phyloP scores from a whole-genome alignment of 1,140 invertebrate species.

The Ceratosolen solmsi region DNA sequence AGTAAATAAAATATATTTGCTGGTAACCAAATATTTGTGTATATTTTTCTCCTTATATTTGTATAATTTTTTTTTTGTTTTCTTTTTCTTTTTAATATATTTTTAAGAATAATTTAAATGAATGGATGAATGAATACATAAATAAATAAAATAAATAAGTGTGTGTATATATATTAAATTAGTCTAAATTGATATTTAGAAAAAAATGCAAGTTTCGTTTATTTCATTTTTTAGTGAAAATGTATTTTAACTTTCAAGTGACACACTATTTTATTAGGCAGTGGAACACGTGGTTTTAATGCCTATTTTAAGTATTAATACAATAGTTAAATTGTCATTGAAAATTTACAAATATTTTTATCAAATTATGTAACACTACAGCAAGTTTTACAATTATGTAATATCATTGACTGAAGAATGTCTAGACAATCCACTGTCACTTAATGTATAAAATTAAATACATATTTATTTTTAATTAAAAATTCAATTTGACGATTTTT shows the following conservation, averaged over 20 bases:
- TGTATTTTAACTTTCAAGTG: not conserved
- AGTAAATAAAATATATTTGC: conserved; percentile 50
- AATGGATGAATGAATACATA: too few species aligned
- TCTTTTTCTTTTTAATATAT: not conserved
- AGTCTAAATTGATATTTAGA: not conserved
- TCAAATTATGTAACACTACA: not conserved
- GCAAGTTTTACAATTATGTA: conserved; percentile 2
- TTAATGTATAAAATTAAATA: conserved; percentile 2
- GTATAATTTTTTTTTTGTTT: not conserved
- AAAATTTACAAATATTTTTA: conserved; percentile 14
- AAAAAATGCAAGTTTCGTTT: not conserved
- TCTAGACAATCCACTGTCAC: not conserved
- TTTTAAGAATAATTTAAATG: not conserved
- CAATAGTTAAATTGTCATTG: not conserved
- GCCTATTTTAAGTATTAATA: not conserved
- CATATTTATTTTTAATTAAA: not conserved
- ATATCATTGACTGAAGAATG: not conserved
- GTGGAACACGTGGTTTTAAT: not conserved
- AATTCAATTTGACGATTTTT: not conserved
- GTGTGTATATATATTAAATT: not conserved
- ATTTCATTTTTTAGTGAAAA: not conserved
- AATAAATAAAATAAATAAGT: not conserved
- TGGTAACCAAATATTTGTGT: conserved; percentile 16
- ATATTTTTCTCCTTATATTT: not conserved
- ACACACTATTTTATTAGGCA: not conserved